phyloP scores from a whole-genome alignment of 2,113 vertebrate genomes.

The Stigmatopora nigra region DNA sequence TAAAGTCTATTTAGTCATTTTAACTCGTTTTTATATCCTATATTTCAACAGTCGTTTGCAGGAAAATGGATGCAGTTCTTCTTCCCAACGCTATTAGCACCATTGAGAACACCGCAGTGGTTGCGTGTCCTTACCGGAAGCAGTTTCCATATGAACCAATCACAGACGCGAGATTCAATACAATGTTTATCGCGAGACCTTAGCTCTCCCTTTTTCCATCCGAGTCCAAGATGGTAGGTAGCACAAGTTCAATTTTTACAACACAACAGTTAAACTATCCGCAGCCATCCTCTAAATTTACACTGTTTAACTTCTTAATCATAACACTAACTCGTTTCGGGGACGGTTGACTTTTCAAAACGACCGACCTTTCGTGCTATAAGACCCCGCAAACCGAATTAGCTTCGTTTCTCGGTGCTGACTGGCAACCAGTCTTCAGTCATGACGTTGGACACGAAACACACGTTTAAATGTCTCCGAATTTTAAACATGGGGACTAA shows the following conservation, averaged over 20 bases:
- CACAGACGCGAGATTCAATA: conserved; percentile 32
- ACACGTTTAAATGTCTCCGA: fast-evolving
- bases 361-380: conserved; percentile 19
- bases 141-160: conserved; percentile 24
- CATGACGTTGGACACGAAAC: background rate
- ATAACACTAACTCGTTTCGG: background rate
- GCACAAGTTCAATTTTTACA: conserved; percentile 6
- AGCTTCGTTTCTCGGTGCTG: conserved; percentile 10
- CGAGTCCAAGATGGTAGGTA: conserved; percentile 77
- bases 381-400: background rate
- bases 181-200: conserved; percentile 70
- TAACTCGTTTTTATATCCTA: too few relatives aligned
- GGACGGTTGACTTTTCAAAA: background rate
- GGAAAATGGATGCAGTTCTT: background rate
- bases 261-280: conserved; percentile 45
- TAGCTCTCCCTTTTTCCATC: conserved; percentile 64
- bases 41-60: background rate
- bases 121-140: conserved; percentile 9
- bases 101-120: background rate
- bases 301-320: background rate
- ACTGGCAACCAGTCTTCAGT: background rate
- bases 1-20: background rate
- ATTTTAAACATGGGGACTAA: background rate
- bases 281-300: conserved; percentile 51
- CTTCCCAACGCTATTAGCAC: conserved; percentile 26